Evolutionary conservation across 53 echinoderm and acorn worm genomes (phyloP).

Genomic region (Holothuria leucospilota): DNA sequence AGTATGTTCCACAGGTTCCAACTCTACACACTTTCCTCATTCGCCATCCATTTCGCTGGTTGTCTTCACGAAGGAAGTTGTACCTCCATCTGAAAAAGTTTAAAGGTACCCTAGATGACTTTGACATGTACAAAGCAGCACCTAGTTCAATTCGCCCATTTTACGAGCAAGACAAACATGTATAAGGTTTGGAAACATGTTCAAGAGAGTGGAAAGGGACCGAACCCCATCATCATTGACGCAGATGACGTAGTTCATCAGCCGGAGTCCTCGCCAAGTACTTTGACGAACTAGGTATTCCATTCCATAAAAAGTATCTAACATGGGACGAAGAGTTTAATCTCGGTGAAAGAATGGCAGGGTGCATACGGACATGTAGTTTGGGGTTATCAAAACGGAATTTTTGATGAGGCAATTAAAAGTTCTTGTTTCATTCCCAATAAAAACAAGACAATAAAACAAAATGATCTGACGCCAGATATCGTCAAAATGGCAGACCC

Average conservation of each 20-base stretch:
- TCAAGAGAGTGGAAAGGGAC: not conserved
- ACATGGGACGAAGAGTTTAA: constrained; percentile 19
- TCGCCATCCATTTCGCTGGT: constrained; percentile 54
- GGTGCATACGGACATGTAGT: not conserved
- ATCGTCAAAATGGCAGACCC: not conserved
- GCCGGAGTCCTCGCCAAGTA: constrained; percentile 19
- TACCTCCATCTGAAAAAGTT: not conserved
- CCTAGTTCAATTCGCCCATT: not conserved
- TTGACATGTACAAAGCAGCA: constrained; percentile 7
- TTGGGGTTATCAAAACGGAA: not conserved
- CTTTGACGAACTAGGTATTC: not conserved
- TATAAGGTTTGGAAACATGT: not conserved
- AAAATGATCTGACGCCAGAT: constrained; percentile 7
- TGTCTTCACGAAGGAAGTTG: constrained; percentile 44
- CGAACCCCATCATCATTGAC: constrained; percentile 21
- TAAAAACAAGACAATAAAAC: not conserved
- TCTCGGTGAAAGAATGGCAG: not conserved
- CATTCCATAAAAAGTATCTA: constrained; percentile 17
- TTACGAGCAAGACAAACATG: not conserved
- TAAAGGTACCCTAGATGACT: constrained; percentile 9
- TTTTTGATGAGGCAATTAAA: constrained; percentile 30
- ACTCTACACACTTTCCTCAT: constrained; percentile 48
- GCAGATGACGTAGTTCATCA: constrained; percentile 21
- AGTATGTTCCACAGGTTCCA: constrained; percentile 39
- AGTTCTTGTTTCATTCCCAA: constrained; percentile 25